These are phyloP conservation scores for Dendroctonus ponderosae DNA, from an alignment of 1,140 invertebrate genomes.

Conservation along the genomic window DNA sequence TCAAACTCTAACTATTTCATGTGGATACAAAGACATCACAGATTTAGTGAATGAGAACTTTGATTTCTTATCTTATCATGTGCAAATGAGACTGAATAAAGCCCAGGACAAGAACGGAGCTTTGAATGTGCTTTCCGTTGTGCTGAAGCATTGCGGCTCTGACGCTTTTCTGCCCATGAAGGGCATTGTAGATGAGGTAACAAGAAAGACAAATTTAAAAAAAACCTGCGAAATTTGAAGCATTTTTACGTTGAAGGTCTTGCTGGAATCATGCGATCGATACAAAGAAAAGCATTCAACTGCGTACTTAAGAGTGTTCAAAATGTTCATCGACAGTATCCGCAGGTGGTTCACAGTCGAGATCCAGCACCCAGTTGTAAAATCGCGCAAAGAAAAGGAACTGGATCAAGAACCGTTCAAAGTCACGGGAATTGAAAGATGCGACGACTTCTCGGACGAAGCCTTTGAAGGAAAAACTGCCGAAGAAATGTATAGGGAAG, in stretches of 20 bases:
- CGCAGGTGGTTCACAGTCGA: constrained; percentile 52
- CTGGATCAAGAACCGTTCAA: constrained; percentile 39
- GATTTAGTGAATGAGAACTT: constrained; percentile 61
- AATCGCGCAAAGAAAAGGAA: constrained; percentile 41
- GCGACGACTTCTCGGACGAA: constrained; percentile 47
- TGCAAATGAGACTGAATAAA: constrained; percentile 61
- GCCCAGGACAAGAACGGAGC: constrained; percentile 55
- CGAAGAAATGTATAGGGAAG: constrained; percentile 58
- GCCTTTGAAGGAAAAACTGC: constrained; percentile 50
- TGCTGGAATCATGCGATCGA: constrained; percentile 59
- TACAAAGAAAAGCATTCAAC: constrained; percentile 56
- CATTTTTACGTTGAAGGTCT: constrained; percentile 50
- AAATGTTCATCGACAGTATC: constrained; percentile 61
- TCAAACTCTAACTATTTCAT: constrained; percentile 54
- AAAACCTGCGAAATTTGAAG: not conserved
- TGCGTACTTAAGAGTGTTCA: constrained; percentile 64
- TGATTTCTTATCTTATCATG: constrained; percentile 67
- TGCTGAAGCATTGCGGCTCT: constrained; percentile 63
- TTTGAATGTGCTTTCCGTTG: constrained; percentile 60
- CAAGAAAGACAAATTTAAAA: not conserved
- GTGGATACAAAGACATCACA: constrained; percentile 53
- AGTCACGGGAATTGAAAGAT: constrained; percentile 34
- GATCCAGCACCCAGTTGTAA: constrained; percentile 33
- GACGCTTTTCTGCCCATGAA: constrained; percentile 61
- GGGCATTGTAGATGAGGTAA: constrained; percentile 63